These are phyloP conservation scores for Lucilia sericata DNA, from an alignment of 1,140 invertebrate genomes.

Conservation along the genomic window DNA sequence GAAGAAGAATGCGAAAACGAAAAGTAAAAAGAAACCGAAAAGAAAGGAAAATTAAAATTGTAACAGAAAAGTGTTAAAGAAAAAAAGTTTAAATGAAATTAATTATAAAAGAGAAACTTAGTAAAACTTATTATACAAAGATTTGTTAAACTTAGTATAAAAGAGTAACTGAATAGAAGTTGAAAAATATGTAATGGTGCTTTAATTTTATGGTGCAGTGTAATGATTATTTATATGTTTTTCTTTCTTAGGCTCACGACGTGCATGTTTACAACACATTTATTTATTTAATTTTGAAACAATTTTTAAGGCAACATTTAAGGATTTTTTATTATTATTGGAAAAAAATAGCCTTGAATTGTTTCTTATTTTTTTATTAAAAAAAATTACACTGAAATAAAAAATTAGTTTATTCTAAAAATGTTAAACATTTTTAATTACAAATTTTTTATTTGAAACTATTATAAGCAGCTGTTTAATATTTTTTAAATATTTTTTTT, in stretches of 20 bases:
- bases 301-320: background rate
- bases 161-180: background rate
- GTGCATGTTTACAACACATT: no score
- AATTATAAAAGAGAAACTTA: slow-evolving; percentile 34
- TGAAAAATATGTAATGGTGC: slow-evolving; percentile 15
- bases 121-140: background rate
- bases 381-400: background rate
- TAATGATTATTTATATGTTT: background rate
- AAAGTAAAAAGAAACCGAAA: slow-evolving; percentile 49
- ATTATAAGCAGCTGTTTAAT: background rate
- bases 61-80: no score
- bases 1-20: slow-evolving; percentile 44
- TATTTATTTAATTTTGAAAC: no score
- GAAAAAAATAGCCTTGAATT: background rate
- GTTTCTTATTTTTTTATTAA: background rate
- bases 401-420: background rate
- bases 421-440: background rate
- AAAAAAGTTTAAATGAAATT: background rate
- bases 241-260: background rate
- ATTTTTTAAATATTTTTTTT: background rate
- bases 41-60: background rate
- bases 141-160: background rate
- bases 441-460: background rate
- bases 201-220: slow-evolving; percentile 4
- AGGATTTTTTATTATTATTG: background rate